Evolutionary conservation across 2,888 invertebrate genomes (phyloP).

Genomic region (Keiferia lycopersicella): DNA sequence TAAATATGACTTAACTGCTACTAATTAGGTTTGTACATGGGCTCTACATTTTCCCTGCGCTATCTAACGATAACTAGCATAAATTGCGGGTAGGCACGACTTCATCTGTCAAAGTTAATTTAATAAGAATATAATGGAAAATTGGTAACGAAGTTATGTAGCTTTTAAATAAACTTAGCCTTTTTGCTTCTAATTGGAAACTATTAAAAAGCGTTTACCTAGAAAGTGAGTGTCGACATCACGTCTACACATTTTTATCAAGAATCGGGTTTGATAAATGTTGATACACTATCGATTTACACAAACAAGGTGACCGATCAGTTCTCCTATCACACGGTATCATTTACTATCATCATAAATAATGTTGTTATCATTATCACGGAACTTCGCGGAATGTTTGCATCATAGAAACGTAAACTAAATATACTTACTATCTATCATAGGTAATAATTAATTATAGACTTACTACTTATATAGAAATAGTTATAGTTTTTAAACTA

Average conservation of each 20-base stretch:
- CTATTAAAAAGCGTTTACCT: neutral
- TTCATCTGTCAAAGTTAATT: neutral
- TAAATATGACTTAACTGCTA: conserved; percentile 19
- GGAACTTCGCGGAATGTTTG: conserved; percentile 8
- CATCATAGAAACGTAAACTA: neutral
- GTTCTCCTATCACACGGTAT: conserved; percentile 12
- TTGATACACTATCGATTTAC: conserved; percentile 23
- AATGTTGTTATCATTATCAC: conserved; percentile 11
- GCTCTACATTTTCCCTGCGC: conserved; percentile 16
- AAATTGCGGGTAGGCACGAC: conserved; percentile 10
- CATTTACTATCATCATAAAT: neutral
- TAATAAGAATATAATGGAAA: neutral
- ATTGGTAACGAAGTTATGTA: neutral
- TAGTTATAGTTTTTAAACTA: neutral
- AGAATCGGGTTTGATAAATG: neutral
- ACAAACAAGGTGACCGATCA: conserved; percentile 28
- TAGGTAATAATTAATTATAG: neutral
- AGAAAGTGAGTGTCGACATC: conserved; percentile 13
- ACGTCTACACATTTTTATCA: conserved; percentile 4
- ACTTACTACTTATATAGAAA: neutral
- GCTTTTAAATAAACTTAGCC: neutral
- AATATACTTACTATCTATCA: neutral
- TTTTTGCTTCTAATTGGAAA: conserved; percentile 8
- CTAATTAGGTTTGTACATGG: conserved; percentile 20
- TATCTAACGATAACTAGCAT: neutral